Conservation (phyloP, 2,888 invertebrate species). For the Dioctria linearis region DNA sequence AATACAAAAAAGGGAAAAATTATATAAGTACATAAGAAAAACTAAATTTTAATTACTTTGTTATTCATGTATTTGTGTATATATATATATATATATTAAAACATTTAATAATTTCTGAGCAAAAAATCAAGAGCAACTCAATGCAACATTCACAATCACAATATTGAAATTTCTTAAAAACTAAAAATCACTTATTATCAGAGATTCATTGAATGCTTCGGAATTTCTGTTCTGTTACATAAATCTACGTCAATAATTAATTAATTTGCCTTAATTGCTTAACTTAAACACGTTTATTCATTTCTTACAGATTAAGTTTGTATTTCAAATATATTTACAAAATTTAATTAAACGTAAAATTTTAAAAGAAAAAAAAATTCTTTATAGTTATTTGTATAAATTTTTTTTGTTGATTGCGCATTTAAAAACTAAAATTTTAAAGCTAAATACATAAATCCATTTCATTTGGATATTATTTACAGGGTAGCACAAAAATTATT, state of each 20-base stretch:
- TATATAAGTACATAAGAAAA: background rate
- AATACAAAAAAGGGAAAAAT: background rate
- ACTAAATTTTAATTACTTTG: background rate
- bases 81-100: conserved; percentile 53
- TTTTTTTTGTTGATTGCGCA: background rate
- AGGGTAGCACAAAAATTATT: too few relatives aligned
- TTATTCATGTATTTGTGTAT: conserved; percentile 39
- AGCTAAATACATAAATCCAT: too few relatives aligned
- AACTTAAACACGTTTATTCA: background rate
- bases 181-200: conserved; percentile 22
- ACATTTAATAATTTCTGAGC: conserved; percentile 49
- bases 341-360: too few relatives aligned
- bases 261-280: conserved; percentile 4
- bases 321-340: too few relatives aligned
- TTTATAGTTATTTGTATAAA: background rate
- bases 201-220: background rate
- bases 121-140: conserved; percentile 41
- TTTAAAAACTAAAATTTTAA: too few relatives aligned
- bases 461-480: too few relatives aligned
- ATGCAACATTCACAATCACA: conserved; percentile 52
- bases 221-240: background rate
- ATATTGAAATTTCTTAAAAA: conserved; percentile 50
- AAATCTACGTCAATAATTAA: conserved; percentile 14
- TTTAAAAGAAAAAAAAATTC: too few relatives aligned
- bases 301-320: too few relatives aligned